Percentiles rank a stretch among this genome's conserved stretches.
These are phyloP conservation scores for Meliscaeva auricollis DNA, from an alignment of 2,888 invertebrate genomes.

Conservation along the genomic window DNA sequence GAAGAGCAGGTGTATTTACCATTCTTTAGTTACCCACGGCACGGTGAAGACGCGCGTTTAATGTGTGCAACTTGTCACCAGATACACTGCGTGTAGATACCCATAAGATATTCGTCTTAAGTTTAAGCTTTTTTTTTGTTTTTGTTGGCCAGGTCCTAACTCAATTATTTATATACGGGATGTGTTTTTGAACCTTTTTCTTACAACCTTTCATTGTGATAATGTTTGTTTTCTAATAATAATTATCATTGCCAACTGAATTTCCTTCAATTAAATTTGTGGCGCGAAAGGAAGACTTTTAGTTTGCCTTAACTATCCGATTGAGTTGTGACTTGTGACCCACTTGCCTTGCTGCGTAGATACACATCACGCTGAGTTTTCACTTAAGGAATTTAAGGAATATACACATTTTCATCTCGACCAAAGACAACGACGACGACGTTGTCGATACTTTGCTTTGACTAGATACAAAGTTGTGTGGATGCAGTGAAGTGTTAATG, in stretches of 20 bases:
- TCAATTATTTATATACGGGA: background rate
- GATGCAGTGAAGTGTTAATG: slow-evolving; percentile 73
- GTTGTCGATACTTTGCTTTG: slow-evolving; percentile 42
- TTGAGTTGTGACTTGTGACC: slow-evolving; percentile 70
- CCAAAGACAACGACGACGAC: background rate
- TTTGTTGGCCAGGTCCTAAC: slow-evolving; percentile 39
- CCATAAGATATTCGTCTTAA: slow-evolving; percentile 37
- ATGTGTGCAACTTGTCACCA: slow-evolving; percentile 66
- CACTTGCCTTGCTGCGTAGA: slow-evolving; percentile 69
- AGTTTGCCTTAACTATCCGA: slow-evolving; percentile 24
- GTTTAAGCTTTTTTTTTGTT: slow-evolving; percentile 39
- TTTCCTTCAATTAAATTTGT: background rate
- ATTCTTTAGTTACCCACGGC: slow-evolving; percentile 84
- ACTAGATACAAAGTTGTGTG: slow-evolving; percentile 63
- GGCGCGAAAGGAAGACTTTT: slow-evolving; percentile 61
- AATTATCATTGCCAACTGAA: background rate
- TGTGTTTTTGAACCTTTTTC: slow-evolving; percentile 13
- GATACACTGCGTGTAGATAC: slow-evolving; percentile 56
- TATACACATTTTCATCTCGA: slow-evolving; percentile 70
- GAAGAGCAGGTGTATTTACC: slow-evolving; percentile 85
- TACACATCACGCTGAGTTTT: slow-evolving; percentile 65
- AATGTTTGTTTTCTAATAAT: slow-evolving; percentile 13
- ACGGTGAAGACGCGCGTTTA: slow-evolving; percentile 83
- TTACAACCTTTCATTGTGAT: slow-evolving; percentile 23
- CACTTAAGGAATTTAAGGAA: slow-evolving; percentile 76